Evolutionary conservation across 2,113 vertebrate genomes (phyloP), one percentile per base, ranked within the genome.

Genomic region (Mola mola): DNA sequence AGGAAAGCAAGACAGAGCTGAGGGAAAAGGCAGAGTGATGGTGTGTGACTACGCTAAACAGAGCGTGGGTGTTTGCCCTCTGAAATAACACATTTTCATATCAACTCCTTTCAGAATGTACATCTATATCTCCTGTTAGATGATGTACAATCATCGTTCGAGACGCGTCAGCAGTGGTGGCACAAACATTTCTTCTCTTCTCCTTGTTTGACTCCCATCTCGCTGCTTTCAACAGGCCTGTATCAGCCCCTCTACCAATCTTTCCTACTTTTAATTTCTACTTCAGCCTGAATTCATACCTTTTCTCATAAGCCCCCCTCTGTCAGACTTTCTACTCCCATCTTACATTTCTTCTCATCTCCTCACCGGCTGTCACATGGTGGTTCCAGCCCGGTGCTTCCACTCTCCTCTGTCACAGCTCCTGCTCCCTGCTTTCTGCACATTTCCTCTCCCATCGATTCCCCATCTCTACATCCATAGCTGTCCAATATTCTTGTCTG

Each of bases 191-290:
- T 75, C 72, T 75, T 74, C 62, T 66, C 68, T 61, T 82, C 62
- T 78, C 56, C 75, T 79, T 82, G 81, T 87, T 82, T 82, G 81
- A 81, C 79, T 85, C 63, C n/a, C 76, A 81, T 88, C 77, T 87
- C 28, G 11, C 31, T 53, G 49, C 78, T 74, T 84, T 78, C 71
- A 80, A 61, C 59, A 66, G 61, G 64, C 64, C 67, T 19, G 24
- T 81, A 84, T 84, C 77, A 68, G 53, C 66, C 60, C 34, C 62
- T 44, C 66, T 62, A 62, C 57, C 74, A 81, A 67, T 83, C 81
- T 83, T 25, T 9, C 56, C 63, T 41, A 12, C 69, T 65, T 72
- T 63, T 58, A 52, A 79, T 76, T 78, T 66, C 53, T 69, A 58
- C 21, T 72, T 59, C 17, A 3, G 6, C 49, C 55, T 43, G 34